Base-by-base conservation (phyloP, 92 coral and sea anemone genomes). In the Parazoanthus swiftii region DNA sequence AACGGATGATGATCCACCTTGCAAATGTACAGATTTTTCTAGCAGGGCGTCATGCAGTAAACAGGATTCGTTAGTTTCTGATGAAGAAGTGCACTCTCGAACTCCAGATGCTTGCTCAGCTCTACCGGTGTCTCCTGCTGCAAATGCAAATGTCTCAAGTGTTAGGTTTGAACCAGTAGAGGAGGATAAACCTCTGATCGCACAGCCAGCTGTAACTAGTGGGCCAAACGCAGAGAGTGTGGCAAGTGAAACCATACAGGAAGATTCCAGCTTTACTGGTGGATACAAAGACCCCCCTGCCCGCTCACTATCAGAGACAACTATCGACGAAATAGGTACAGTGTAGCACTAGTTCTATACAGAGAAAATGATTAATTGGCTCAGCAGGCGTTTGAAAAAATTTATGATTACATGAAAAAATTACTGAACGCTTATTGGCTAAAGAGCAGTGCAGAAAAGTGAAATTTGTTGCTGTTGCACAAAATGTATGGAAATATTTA, bases 181-280 rank as follows among this genome's bases (percentile, higher is more conserved):
- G 37, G 86, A 66, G 21, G n/a, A 82, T 33, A 70, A 81, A 70
- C 76, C n/a, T 21, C 76, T n/a, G 8, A 25, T 4, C 18, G 13
- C 2, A 65, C 76, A 83, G 23, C 9, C 65, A 48, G 25, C 77
- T 81, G 72, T 35, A 25, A 1, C 77, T 20, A 15, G 58, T 83
- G 38, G 5, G 13, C 50, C n/a, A 35, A 65, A 46, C 20, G 39
- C 29, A 66, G 65, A 50, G 38, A 20, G 36, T 26, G 25, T 16
- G 43, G 58, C 38, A 14, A 63, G 11, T 66, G 42, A 11, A 29
- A 46, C 38, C 26, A 33, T 20, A 0, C 86, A 6, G 37, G 86
- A 68, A n/a, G 77, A 44, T 43, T 83, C 86, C 13, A 68, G 78
- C 77, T 70, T n/a, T 44, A 83, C 86, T 23, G 86, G 86, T 25